Percentiles rank a stretch among this genome's conserved stretches.
These are phyloP conservation scores for Pachypsylla venusta DNA, from an alignment of 1,140 invertebrate genomes.

Conservation along the genomic window DNA sequence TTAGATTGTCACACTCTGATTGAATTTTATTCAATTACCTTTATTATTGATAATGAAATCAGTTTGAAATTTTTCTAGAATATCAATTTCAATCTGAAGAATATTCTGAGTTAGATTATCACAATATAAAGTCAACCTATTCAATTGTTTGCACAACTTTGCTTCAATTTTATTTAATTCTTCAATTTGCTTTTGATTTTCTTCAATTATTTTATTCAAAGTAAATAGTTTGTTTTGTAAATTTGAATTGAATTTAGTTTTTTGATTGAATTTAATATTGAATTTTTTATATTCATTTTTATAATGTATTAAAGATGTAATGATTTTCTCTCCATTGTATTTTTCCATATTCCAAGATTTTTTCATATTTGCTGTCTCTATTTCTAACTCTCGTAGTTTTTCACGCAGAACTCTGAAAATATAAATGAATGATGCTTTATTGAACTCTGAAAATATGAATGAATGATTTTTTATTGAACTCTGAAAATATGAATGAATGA, in stretches of 20 bases:
- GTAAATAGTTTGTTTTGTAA: background rate
- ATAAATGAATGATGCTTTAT: too few relatives aligned
- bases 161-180: background rate
- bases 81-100: background rate
- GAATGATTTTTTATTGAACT: too few relatives aligned
- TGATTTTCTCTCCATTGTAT: conserved; percentile 2
- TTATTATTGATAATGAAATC: background rate
- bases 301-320: background rate
- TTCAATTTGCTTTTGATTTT: background rate
- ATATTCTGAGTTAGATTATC: background rate
- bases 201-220: background rate
- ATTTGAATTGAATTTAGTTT: background rate
- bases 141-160: background rate
- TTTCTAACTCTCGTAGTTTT: background rate
- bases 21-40: too few relatives aligned
- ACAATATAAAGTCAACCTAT: background rate
- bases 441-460: too few relatives aligned
- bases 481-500: too few relatives aligned
- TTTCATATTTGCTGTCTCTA: background rate
- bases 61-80: background rate
- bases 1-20: background rate
- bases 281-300: background rate
- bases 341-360: background rate
- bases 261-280: background rate
- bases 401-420: background rate